Conservation (phyloP, 2,113 vertebrate genomes). For the Piprites chloris region DNA sequence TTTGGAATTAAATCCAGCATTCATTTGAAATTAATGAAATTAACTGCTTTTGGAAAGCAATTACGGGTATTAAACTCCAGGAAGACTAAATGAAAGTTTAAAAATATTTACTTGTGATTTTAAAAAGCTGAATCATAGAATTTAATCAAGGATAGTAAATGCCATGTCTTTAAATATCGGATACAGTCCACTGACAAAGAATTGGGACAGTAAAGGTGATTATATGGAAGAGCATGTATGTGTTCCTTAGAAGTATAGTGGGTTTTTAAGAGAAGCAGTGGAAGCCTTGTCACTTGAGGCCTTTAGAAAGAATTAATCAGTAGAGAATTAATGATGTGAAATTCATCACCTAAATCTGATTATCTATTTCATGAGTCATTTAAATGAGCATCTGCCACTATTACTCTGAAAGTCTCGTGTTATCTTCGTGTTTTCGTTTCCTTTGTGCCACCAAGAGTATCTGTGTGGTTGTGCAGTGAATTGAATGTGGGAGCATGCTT, state of each 20-base stretch:
- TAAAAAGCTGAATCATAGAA: neutral
- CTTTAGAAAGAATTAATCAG: neutral
- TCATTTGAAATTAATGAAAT: neutral
- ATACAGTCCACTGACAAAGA: neutral
- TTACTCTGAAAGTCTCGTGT: neutral
- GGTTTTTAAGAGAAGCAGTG: neutral
- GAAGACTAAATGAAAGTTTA: neutral
- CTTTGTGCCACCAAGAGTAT: neutral
- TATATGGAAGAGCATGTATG: neutral
- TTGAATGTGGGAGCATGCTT: neutral
- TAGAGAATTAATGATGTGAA: neutral
- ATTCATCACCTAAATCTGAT: neutral
- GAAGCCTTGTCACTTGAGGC: neutral
- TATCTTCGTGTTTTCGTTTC: neutral
- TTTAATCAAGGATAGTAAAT: neutral
- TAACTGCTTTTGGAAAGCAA: neutral
- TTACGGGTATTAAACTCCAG: neutral
- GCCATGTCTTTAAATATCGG: neutral
- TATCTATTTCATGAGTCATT: neutral
- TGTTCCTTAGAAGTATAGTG: neutral
- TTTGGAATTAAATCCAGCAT: neutral
- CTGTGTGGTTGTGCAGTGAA: neutral
- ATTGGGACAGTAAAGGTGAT: neutral
- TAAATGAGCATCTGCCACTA: neutral
- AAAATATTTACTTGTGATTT: neutral